A percentile compares a stretch with the other conserved stretches of the same genome.
These are phyloP conservation scores for Tor tambroides DNA, from an alignment of 2,113 vertebrate genomes.

Conservation along the genomic window DNA sequence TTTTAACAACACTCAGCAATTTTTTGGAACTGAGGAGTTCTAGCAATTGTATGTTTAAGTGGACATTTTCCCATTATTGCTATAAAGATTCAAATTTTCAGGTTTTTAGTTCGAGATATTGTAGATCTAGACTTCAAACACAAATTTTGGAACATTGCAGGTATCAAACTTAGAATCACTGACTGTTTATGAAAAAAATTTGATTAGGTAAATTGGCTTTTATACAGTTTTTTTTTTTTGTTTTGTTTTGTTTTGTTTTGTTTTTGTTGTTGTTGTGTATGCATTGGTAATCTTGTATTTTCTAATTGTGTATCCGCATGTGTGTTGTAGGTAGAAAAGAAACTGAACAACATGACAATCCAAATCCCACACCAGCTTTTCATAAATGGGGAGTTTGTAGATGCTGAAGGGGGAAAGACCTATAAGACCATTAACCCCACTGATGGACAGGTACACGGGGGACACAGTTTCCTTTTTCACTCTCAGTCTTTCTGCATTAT, in stretches of 20 bases:
- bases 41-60: too few relatives aligned
- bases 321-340: conserved; percentile 74
- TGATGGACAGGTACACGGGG: conserved; percentile 63
- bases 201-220: background rate
- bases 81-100: background rate
- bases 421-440: conserved; percentile 82
- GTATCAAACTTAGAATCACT: background rate
- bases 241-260: too few relatives aligned
- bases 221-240: background rate
- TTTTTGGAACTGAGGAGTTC: background rate
- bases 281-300: background rate
- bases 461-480: background rate
- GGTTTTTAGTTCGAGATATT: background rate
- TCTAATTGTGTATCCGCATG: background rate
- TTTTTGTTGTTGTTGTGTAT: background rate
- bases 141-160: background rate
- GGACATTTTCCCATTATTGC: background rate
- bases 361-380: conserved; percentile 82
- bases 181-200: background rate
- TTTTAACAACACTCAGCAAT: background rate
- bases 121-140: too few relatives aligned
- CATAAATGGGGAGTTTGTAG: conserved; percentile 81
- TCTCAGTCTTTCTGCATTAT: background rate
- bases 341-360: conserved; percentile 78
- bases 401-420: conserved; percentile 78